Evolutionary conservation across 2,888 invertebrate genomes (phyloP).

Genomic region (Phyllotreta cruciferae): DNA sequence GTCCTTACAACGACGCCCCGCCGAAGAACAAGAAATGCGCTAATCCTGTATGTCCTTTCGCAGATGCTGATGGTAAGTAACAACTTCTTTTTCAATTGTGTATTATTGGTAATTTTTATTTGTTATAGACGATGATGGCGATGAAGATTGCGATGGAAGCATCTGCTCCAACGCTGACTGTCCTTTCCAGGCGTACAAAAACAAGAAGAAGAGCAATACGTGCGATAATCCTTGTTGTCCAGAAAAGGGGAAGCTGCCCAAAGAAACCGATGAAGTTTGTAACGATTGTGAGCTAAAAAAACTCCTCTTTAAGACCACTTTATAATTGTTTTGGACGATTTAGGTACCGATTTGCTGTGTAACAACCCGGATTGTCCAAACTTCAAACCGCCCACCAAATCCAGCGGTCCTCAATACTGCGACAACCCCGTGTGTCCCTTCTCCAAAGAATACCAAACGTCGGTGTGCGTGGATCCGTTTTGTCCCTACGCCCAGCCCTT

Average conservation of each 20-base stretch:
- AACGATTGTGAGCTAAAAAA: constrained; percentile 8
- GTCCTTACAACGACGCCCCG: constrained; percentile 21
- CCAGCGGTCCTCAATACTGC: constrained; percentile 27
- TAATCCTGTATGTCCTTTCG: constrained; percentile 38
- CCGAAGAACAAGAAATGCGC: constrained; percentile 36
- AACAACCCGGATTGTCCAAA: constrained; percentile 39
- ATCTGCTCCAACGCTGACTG: constrained; percentile 46
- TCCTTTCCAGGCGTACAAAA: constrained; percentile 36
- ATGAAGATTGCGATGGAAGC: constrained; percentile 17
- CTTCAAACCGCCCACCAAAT: neutral
- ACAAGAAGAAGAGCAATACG: neutral
- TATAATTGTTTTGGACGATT: neutral
- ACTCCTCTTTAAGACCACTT: too few species aligned
- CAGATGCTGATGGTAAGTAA: neutral
- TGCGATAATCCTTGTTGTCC: constrained; percentile 16
- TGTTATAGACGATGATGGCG: neutral
- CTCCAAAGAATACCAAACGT: constrained; percentile 23
- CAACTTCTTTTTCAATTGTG: neutral
- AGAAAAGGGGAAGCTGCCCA: neutral
- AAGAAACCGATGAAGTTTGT: constrained; percentile 33
- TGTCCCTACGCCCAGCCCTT: constrained; percentile 45
- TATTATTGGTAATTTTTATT: neutral
- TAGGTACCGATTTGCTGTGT: constrained; percentile 21
- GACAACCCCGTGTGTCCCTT: constrained; percentile 43
- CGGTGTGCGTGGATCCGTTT: constrained; percentile 42